Conservation (phyloP, 2,797 vertebrate genomes). For the Cephalopachus bancanus region DNA sequence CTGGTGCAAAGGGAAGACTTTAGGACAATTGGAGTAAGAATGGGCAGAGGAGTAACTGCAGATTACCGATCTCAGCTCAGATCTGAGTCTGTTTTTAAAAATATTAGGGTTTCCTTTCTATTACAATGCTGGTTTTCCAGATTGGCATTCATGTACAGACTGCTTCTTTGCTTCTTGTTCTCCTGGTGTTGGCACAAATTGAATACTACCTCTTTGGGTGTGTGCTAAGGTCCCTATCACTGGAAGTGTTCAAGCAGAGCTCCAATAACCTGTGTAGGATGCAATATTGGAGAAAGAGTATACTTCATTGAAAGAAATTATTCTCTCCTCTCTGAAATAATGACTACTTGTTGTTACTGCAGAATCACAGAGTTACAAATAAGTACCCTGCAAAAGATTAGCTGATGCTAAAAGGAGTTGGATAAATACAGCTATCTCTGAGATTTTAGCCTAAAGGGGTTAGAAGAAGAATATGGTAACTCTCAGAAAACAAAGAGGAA, state of each 20-base stretch:
- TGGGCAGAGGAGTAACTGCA: neutral
- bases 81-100: neutral
- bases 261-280: neutral
- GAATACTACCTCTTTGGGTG: neutral
- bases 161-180: accelerated
- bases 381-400: neutral
- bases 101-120: neutral
- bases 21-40: neutral
- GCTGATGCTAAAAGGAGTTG: no score
- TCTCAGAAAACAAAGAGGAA: neutral
- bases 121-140: neutral
- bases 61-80: neutral
- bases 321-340: neutral
- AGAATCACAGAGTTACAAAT: neutral
- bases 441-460: no score
- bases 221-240: neutral
- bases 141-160: neutral
- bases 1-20: neutral
- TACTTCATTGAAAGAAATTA: neutral
- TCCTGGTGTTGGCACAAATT: neutral
- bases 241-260: neutral
- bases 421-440: no score
- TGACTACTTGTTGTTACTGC: neutral
- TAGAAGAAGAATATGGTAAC: neutral
- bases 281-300: neutral